These are phyloP conservation scores for Dendrocincla fuliginosa DNA, from an alignment of 2,797 vertebrate species.

Conservation along the genomic window DNA sequence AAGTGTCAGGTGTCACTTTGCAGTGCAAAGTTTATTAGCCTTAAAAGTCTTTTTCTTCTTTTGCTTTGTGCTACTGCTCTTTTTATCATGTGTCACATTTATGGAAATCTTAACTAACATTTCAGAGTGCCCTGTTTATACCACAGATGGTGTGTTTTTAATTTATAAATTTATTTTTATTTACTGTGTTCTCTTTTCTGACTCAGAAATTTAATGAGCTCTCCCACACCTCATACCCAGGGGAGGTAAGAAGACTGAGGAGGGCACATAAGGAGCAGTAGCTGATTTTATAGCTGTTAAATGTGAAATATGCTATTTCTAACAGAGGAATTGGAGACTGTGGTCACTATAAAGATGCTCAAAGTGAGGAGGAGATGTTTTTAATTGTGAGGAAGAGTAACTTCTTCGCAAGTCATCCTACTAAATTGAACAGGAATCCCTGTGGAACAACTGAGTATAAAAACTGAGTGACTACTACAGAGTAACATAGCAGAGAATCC, in stretches of 20 bases:
- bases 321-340: background rate
- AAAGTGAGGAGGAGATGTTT: background rate
- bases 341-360: background rate
- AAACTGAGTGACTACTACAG: background rate
- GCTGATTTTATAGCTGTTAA: background rate
- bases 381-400: background rate
- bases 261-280: background rate
- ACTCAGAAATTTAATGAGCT: conserved; percentile 9
- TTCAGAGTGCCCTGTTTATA: conserved; percentile 14
- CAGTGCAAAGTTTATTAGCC: conserved; percentile 19
- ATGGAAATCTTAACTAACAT: conserved; percentile 23
- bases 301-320: background rate
- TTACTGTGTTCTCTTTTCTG: conserved; percentile 17
- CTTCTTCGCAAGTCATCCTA: background rate
- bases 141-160: background rate
- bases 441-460: background rate
- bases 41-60: conserved; percentile 21
- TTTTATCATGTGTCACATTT: conserved; percentile 55
- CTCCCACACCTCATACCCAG: background rate
- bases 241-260: background rate
- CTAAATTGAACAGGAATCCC: background rate
- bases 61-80: conserved; percentile 29
- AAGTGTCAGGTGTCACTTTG: conserved; percentile 29
- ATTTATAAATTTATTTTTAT: conserved; percentile 27
- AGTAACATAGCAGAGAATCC: background rate